phyloP scores from a whole-genome alignment of 2,113 vertebrate genomes.

The Myocastor coypus region DNA sequence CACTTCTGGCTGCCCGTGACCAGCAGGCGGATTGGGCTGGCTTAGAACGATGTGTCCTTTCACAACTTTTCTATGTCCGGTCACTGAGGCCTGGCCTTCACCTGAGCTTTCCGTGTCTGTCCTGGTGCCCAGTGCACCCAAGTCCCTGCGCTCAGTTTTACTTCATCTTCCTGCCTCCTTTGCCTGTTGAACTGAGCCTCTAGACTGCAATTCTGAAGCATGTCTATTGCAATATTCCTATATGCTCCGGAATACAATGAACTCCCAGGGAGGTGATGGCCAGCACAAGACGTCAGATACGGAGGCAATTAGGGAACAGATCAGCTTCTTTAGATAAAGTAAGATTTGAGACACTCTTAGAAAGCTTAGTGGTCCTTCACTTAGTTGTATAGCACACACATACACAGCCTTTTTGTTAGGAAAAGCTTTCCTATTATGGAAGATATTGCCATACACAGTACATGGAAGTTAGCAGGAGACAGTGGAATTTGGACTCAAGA shows the following conservation, averaged over 20 bases:
- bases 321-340: neutral
- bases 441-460: neutral
- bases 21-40: neutral
- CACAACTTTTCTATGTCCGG: neutral
- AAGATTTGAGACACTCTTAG: neutral
- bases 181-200: neutral
- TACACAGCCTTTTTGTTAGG: neutral
- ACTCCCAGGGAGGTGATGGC: neutral
- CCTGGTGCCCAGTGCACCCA: neutral
- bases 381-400: neutral
- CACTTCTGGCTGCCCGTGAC: neutral
- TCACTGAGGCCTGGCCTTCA: neutral
- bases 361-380: conserved; percentile 23
- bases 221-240: neutral
- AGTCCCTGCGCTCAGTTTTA: neutral
- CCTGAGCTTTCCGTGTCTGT: neutral
- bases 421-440: neutral
- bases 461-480: conserved; percentile 36
- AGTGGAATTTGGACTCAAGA: conserved; percentile 34
- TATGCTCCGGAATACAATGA: neutral
- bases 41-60: neutral
- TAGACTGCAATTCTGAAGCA: conserved; percentile 7
- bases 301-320: neutral
- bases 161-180: neutral
- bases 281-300: neutral